A percentile compares a stretch with the other conserved stretches of the same genome.
These are phyloP conservation scores for Tinea pellionella DNA, from an alignment of 2,888 invertebrate species.

Conservation along the genomic window DNA sequence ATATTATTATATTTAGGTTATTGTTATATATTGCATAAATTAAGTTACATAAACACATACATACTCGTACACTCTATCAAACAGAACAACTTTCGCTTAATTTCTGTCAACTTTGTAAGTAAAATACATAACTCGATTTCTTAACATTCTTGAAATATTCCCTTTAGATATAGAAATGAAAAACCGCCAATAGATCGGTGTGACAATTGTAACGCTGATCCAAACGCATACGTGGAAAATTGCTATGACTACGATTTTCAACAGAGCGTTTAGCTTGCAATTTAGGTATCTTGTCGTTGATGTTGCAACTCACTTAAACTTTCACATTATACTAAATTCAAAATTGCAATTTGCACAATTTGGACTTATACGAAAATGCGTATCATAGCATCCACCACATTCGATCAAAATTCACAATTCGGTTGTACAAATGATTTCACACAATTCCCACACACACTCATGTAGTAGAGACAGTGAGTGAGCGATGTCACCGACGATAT, in stretches of 20 bases:
- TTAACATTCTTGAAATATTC: constrained; percentile 2
- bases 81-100: neutral
- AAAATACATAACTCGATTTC: neutral
- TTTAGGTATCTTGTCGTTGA: neutral
- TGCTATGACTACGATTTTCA: neutral
- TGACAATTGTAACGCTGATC: constrained; percentile 6
- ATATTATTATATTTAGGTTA: neutral
- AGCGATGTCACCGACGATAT: constrained; percentile 10
- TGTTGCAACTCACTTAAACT: constrained; percentile 1
- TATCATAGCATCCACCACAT: neutral
- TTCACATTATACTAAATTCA: neutral
- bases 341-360: neutral
- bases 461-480: neutral
- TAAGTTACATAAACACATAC: neutral
- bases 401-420: neutral
- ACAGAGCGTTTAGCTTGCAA: constrained; percentile 2
- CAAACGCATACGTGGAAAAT: neutral
- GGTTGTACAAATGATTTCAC: neutral
- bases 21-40: neutral
- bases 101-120: neutral
- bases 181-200: neutral
- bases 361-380: neutral
- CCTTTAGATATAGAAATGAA: constrained; percentile 3
- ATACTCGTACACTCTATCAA: neutral
- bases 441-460: neutral